These are phyloP conservation scores for Lamprologus callipterus DNA, from an alignment of 2,113 vertebrate species.

Conservation along the genomic window DNA sequence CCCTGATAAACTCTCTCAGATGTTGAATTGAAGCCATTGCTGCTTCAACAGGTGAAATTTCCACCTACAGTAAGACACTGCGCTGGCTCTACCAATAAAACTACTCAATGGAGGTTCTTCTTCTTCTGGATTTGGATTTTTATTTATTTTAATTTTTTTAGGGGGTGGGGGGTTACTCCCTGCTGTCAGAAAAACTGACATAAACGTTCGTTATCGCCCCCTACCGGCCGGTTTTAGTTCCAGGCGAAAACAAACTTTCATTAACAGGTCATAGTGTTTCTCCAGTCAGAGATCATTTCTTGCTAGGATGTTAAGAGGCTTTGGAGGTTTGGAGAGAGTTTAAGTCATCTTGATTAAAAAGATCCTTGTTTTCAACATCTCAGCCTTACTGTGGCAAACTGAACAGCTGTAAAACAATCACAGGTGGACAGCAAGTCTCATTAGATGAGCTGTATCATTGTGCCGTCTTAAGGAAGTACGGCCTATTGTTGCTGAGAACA, in stretches of 20 bases:
- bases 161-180: background rate
- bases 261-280: background rate
- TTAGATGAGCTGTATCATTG: background rate
- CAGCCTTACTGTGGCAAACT: background rate
- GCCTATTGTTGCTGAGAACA: background rate
- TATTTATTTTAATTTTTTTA: background rate
- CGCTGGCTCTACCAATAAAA: background rate
- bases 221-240: background rate
- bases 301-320: fast-evolving
- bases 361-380: background rate
- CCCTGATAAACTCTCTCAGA: background rate
- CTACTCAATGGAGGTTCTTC: background rate
- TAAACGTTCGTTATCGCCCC: background rate
- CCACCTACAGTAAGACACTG: background rate
- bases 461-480: fast-evolving
- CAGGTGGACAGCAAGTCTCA: background rate
- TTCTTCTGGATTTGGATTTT: background rate
- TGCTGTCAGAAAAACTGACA: background rate
- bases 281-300: background rate
- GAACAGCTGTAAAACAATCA: background rate
- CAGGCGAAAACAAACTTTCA: background rate
- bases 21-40: background rate
- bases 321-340: background rate
- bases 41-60: background rate
- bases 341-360: background rate